Evolutionary conservation across 2,113 vertebrate species (phyloP).

Genomic region (Diglossa brunneiventris): DNA sequence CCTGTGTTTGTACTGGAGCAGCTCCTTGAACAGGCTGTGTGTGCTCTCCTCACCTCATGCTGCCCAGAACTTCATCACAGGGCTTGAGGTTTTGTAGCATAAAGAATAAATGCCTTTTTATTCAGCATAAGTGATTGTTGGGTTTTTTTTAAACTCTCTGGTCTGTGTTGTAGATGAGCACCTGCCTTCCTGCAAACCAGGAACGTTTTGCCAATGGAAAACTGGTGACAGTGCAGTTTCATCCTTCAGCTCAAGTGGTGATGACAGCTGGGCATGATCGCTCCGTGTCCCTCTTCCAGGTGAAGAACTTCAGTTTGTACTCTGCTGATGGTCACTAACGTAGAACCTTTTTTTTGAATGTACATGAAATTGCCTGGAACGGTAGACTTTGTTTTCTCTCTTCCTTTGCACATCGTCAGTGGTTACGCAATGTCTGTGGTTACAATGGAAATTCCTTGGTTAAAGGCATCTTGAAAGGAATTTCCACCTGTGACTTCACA

Average conservation of each 20-base stretch:
- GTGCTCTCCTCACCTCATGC: neutral
- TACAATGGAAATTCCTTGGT: neutral
- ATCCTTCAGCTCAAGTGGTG: constrained; percentile 88
- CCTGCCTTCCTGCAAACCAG: constrained; percentile 83
- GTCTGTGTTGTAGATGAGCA: constrained; percentile 77
- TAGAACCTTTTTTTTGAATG: fast-evolving
- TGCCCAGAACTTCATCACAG: neutral
- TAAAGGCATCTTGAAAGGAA: neutral
- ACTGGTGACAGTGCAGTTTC: constrained; percentile 89
- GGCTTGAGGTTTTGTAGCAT: neutral
- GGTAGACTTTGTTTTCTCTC: neutral
- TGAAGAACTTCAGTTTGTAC: neutral
- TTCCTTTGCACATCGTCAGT: neutral
- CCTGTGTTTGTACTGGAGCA: neutral
- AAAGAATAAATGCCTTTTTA: neutral
- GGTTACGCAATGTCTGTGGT: neutral
- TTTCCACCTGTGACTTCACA: neutral
- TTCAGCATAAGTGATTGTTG: neutral
- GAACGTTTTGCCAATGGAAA: constrained; percentile 73
- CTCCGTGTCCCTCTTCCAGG: constrained; percentile 91
- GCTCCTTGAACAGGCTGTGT: neutral
- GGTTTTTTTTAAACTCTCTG: too few relatives aligned
- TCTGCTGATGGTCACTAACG: neutral
- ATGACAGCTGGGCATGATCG: constrained; percentile 88
- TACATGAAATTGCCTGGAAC: neutral